Evolutionary conservation across 2,888 invertebrate genomes (phyloP), one percentile per base, ranked within the genome.

Genomic region (Spilosoma lubricipeda): DNA sequence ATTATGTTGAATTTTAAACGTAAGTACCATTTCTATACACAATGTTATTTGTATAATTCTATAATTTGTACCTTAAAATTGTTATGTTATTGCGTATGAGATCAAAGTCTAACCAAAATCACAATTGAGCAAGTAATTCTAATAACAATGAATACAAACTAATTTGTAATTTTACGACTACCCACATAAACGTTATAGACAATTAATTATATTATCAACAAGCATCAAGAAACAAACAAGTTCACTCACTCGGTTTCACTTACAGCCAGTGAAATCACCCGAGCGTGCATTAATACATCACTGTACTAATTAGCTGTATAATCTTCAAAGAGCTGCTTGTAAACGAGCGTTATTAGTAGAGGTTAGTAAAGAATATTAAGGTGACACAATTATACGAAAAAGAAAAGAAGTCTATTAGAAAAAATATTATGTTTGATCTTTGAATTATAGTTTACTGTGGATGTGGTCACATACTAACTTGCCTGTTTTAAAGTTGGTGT

Each of bases 201-300:
- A 70, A 69, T 73, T 48, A 69, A 70, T 73, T 48, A 65, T 33
- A 33, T 65, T 33, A 33, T 65, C 48, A 71, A 66, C 30, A 36
- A 71, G 3, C 52, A 71, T 71, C 64, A 52, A 39, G 69, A 65
- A 70, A 69, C 65, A 73, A 70, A 77, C 72, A 78, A 80, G 83
- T 81, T 85, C 23, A 84, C 83, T 76, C 89, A 89, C 87, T 86
- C 82, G 89, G 89, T 87, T 87, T 88, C 90, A 88, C 89, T 86
- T 80, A 85, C 83, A 86, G 84, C 85, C 84, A 79, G 84, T 85
- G 84, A 81, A 89, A 79, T 83, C 88, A 85, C 77, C 88, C 82
- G 84, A 80, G 86, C 87, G 88, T 91, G 77, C 87, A 84, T 87
- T 88, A 91, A 90, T 90, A 90, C 84, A 82, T 87, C 86, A 88